phyloP scores from a whole-genome alignment of 1,140 invertebrate species.

The Apis florea region DNA sequence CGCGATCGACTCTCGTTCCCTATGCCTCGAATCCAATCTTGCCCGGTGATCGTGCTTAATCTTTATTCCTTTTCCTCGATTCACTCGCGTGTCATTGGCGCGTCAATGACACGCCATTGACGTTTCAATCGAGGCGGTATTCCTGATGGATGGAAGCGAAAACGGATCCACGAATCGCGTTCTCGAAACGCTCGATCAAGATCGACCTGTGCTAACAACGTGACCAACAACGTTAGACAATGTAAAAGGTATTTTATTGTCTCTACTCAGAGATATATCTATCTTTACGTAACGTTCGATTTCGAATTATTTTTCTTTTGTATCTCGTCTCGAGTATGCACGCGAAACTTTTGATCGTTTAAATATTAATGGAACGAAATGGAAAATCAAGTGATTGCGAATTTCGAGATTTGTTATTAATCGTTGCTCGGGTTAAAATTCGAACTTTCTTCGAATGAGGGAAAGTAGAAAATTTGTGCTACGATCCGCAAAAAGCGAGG shows the following conservation, averaged over 20 bases:
- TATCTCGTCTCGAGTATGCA: too few species aligned
- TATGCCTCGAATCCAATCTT: background rate
- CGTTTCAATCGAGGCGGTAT: background rate
- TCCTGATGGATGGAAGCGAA: background rate
- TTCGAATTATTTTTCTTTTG: too few species aligned
- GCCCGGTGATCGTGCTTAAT: background rate
- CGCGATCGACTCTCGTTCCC: conserved; percentile 43
- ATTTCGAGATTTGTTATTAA: too few species aligned
- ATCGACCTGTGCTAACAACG: background rate
- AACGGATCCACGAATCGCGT: background rate
- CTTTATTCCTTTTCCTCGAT: background rate
- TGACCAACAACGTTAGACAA: background rate
- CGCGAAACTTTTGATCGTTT: too few species aligned
- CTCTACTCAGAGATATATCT: background rate
- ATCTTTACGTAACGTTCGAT: background rate
- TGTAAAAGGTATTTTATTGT: background rate
- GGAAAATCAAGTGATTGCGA: too few species aligned
- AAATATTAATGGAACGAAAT: too few species aligned
- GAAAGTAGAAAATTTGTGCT: background rate
- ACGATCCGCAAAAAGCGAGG: too few species aligned
- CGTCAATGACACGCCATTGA: too few species aligned
- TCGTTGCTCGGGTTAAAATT: too few species aligned
- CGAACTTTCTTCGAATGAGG: too few species aligned
- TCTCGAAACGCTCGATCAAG: background rate
- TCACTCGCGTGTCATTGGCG: background rate